Conservation (phyloP, 2,888 invertebrate species). For the Pinctada fucata region DNA sequence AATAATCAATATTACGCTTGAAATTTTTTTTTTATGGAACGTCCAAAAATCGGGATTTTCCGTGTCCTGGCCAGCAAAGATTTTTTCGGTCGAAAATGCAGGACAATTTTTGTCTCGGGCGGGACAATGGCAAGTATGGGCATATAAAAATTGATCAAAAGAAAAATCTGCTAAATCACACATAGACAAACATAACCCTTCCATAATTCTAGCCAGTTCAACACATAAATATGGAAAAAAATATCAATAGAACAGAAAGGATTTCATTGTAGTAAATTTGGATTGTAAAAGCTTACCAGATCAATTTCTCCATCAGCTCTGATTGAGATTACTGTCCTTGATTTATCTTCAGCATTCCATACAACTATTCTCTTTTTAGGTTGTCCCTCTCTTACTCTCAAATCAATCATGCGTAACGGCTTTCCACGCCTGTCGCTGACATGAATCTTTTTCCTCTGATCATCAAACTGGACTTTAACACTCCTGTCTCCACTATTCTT, state of each 20-base stretch:
- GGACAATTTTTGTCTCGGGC: no score
- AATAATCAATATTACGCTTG: no score
- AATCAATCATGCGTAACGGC: slow-evolving; percentile 63
- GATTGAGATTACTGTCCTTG: slow-evolving; percentile 24
- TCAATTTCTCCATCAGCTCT: slow-evolving; percentile 45
- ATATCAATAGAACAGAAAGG: not conserved
- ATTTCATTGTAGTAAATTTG: not conserved
- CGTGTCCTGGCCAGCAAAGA: no score
- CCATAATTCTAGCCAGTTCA: no score
- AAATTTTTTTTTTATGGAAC: no score
- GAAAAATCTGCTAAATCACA: no score
- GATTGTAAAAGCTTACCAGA: slow-evolving; percentile 28
- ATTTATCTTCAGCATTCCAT: slow-evolving; percentile 32
- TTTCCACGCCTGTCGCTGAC: slow-evolving; percentile 53
- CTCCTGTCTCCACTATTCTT: slow-evolving; percentile 56
- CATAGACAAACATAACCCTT: no score
- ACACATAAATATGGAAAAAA: not conserved
- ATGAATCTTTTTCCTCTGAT: slow-evolving; percentile 53
- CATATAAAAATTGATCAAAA: no score
- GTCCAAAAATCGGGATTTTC: no score
- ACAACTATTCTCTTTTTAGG: slow-evolving; percentile 27
- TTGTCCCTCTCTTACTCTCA: slow-evolving; percentile 18
- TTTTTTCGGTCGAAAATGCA: no score
- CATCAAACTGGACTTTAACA: slow-evolving; percentile 59
- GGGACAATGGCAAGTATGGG: no score